phyloP scores from a whole-genome alignment of 37 sponge, comb jelly and placozoan genomes.

The Mnemiopsis leidyi region DNA sequence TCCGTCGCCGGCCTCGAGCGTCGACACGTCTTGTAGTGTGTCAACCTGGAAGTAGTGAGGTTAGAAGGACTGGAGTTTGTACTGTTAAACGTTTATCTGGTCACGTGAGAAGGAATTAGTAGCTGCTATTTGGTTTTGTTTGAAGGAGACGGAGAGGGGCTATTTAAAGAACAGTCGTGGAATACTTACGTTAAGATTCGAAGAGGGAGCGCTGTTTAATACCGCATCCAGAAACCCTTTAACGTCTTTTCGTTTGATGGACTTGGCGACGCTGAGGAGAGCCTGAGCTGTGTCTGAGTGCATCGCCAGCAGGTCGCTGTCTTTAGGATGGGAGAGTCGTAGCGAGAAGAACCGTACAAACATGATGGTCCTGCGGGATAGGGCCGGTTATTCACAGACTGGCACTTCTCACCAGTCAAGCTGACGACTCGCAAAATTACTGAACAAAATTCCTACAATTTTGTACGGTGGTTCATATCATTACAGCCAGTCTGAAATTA shows the following conservation, averaged over 20 bases:
- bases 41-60: not conserved
- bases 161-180: not conserved
- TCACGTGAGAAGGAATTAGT: no score
- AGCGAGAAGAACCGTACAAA: conserved; percentile 25
- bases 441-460: not conserved
- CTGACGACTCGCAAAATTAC: not conserved
- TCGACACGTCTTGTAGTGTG: not conserved
- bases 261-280: conserved; percentile 24
- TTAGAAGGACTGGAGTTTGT: no score
- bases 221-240: not conserved
- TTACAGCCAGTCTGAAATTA: not conserved
- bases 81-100: no score
- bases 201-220: not conserved
- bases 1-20: not conserved
- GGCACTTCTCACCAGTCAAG: not conserved
- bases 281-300: not conserved
- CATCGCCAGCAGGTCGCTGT: not conserved
- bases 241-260: conserved; percentile 44
- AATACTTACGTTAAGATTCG: not conserved
- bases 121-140: no score
- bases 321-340: conserved; percentile 23
- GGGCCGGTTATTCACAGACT: not conserved
- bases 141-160: not conserved
- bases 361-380: conserved; percentile 56
- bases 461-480: not conserved